Conservation (phyloP, 1,140 invertebrate species). For the Pseudoatta argentina region DNA sequence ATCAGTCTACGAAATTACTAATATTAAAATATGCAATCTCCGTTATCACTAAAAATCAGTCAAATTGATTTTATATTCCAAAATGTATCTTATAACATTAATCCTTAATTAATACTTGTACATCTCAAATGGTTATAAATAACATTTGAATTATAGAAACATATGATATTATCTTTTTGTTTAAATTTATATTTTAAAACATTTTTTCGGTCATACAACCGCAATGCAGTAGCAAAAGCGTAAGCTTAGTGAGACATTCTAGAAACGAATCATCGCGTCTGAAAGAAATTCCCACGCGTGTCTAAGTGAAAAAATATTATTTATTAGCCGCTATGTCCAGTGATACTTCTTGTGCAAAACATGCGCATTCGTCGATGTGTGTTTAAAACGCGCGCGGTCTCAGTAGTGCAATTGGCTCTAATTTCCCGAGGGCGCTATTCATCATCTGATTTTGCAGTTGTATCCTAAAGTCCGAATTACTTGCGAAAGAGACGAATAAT, state of each 20-base stretch:
- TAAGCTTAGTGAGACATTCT: not conserved
- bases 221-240: not conserved
- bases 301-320: constrained; percentile 64
- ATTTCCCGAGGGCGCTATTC: constrained; percentile 72
- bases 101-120: not conserved
- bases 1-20: constrained; percentile 23
- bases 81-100: not conserved
- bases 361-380: constrained; percentile 60
- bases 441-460: constrained; percentile 68
- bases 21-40: not conserved
- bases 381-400: constrained; percentile 72
- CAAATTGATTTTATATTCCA: not conserved
- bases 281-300: constrained; percentile 48
- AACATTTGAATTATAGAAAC: not conserved
- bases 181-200: not conserved
- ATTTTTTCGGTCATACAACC: not conserved
- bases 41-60: not conserved
- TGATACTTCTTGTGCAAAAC: constrained; percentile 53
- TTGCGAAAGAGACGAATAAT: constrained; percentile 69
- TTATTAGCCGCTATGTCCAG: constrained; percentile 43
- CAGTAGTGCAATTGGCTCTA: constrained; percentile 70
- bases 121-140: not conserved
- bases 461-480: constrained; percentile 69
- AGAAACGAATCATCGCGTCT: not conserved
- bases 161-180: not conserved